These are phyloP conservation scores for Alexandromys fortis DNA, from an alignment of 2,113 vertebrate genomes.

Conservation along the genomic window DNA sequence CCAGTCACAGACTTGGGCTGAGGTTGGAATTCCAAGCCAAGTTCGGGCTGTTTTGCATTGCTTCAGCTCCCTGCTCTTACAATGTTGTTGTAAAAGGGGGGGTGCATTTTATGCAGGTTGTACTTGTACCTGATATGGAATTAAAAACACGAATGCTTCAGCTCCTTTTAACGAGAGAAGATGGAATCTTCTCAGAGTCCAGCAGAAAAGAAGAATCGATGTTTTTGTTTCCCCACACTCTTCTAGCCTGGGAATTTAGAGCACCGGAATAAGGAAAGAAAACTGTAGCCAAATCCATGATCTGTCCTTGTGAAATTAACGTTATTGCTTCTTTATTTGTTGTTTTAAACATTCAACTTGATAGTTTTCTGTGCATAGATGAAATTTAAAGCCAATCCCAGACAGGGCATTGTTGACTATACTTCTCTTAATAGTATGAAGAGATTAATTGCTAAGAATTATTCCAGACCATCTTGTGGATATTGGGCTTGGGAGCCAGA, in stretches of 20 bases:
- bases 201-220: not conserved
- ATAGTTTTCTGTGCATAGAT: constrained; percentile 39
- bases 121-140: not conserved
- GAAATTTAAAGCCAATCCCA: constrained; percentile 38
- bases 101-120: not conserved
- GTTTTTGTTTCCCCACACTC: not conserved
- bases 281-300: constrained; percentile 25
- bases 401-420: not conserved
- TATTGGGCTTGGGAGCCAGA: not conserved
- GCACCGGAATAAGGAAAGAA: constrained; percentile 2
- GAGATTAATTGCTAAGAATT: not conserved
- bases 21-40: not conserved
- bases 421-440: not conserved
- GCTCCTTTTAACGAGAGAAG: not conserved
- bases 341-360: constrained; percentile 45
- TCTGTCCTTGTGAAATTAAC: not conserved
- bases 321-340: constrained; percentile 29
- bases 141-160: not conserved
- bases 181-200: not conserved
- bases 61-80: not conserved
- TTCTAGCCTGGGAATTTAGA: not conserved
- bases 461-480: not conserved
- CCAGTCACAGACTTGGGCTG: not conserved
- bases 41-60: not conserved
- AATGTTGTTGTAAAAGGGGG: not conserved